Base-by-base conservation (phyloP, 2,113 vertebrate species). In the Benitochromis conjunctus region DNA sequence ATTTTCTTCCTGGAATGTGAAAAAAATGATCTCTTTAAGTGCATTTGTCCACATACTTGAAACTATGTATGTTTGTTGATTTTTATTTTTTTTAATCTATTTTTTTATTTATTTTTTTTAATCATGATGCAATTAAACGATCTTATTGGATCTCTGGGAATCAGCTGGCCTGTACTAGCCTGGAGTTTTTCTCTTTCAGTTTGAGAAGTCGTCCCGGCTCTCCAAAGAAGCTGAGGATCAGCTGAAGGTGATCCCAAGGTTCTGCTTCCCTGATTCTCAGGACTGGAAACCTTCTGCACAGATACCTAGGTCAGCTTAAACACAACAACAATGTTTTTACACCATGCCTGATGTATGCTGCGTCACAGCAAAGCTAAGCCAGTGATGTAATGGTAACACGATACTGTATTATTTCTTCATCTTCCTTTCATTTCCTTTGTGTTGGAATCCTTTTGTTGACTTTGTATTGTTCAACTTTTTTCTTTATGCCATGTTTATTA, bases 221-320 rank as follows among this genome's bases (percentile, higher is more conserved):
- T 97, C 98, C 54, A 98, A 94, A 92, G 98, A 99, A 81, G 98
- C 97, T 1, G 99, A 99, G 81, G 98, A 99, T 86, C 97, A 98
- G 86, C 96, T 99, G 31, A 99, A 96, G 93, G 97, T 98, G 88
- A 99, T 99, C 92, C 99, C 99, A 6, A 97, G 95, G 83, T 99
- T 99, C 95, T 99, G 99, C 95, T 99, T 99, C 94, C 99, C 98
- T 2, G 98, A 99, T 92, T 95, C 97, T 18, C 96, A 97, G 79
- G 98, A 98, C 92, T 99, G 98, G 98, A 95, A 95, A 71, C 98
- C 98, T 66, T 95, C 97, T 13, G 96, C 96, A 64, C 95, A 98
- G 83, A 95, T 97, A 54, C 97, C 96, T 91, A 99, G 98, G 99
- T 99, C 90, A 95, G 91, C 29, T 78, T 78, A 48, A 12, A 81